These are phyloP conservation scores for Drosophila sordidapex DNA, from an alignment of 2,888 invertebrate species.

Conservation along the genomic window DNA sequence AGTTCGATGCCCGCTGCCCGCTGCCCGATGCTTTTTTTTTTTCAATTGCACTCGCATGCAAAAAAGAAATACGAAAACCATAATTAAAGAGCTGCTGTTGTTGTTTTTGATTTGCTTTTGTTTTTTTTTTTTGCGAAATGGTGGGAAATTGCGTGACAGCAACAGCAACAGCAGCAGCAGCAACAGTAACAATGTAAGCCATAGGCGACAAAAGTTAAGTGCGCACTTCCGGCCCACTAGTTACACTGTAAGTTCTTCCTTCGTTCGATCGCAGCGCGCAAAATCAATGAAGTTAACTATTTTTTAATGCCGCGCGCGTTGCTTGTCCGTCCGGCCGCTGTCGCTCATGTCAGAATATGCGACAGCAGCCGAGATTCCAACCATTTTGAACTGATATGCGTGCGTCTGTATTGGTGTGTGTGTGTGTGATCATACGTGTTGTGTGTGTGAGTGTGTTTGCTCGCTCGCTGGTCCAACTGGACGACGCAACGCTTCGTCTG, in stretches of 20 bases:
- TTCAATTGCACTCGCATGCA: slow-evolving; percentile 54
- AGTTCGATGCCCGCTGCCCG: slow-evolving; percentile 49
- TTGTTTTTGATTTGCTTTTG: slow-evolving; percentile 2
- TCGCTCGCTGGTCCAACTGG: slow-evolving; percentile 60
- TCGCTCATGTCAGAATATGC: slow-evolving; percentile 66
- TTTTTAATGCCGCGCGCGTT: slow-evolving; percentile 47
- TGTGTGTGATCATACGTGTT: slow-evolving; percentile 15
- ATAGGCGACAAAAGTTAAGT: slow-evolving; percentile 75
- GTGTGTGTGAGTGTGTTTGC: slow-evolving; percentile 15
- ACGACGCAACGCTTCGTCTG: slow-evolving; percentile 53
- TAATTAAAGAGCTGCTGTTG: slow-evolving; percentile 54
- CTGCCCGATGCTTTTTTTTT: slow-evolving; percentile 25
- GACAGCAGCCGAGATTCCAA: slow-evolving; percentile 73
- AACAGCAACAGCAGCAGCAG: neutral
- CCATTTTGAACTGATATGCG: slow-evolving; percentile 75
- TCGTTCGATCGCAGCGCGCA: slow-evolving; percentile 22
- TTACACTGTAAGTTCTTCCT: slow-evolving; percentile 48
- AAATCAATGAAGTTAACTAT: slow-evolving; percentile 49
- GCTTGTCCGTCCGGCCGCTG: slow-evolving; percentile 43
- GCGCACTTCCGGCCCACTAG: slow-evolving; percentile 65
- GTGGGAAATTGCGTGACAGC: slow-evolving; percentile 65
- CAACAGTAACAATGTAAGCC: slow-evolving; percentile 16
- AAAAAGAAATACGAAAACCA: slow-evolving; percentile 33
- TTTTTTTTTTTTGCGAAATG: slow-evolving; percentile 21
- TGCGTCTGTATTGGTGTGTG: slow-evolving; percentile 14